Percentiles rank a stretch among this genome's conserved stretches.
phyloP scores from a whole-genome alignment of 1,140 invertebrate genomes.

The Drosophila parvula region DNA sequence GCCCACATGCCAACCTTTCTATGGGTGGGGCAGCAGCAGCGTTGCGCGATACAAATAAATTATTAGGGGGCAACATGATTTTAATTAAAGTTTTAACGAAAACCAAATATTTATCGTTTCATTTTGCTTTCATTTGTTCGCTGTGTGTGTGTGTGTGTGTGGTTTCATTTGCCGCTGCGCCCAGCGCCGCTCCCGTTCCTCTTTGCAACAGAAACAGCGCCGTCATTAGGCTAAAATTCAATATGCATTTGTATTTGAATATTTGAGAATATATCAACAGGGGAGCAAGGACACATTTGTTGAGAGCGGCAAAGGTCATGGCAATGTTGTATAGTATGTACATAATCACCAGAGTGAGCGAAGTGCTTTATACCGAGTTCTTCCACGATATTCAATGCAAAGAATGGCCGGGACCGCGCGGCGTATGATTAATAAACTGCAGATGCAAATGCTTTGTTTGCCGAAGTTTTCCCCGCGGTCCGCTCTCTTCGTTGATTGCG shows the following conservation, averaged over 20 bases:
- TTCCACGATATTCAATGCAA: slow-evolving; percentile 42
- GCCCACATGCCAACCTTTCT: slow-evolving; percentile 1
- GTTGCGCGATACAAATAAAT: slow-evolving; percentile 70
- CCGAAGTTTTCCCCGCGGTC: slow-evolving; percentile 31
- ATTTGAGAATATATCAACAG: slow-evolving; percentile 61
- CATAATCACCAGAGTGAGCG: slow-evolving; percentile 43
- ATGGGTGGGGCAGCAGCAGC: slow-evolving; percentile 17
- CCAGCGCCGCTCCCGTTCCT: background rate
- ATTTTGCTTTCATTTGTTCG: slow-evolving; percentile 77
- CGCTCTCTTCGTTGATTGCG: slow-evolving; percentile 57
- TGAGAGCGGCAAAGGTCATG: slow-evolving; percentile 70
- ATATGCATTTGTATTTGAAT: slow-evolving; percentile 69
- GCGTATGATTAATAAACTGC: slow-evolving; percentile 70
- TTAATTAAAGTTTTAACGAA: slow-evolving; percentile 82
- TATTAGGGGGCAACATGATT: slow-evolving; percentile 76
- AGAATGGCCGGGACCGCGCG: slow-evolving; percentile 29
- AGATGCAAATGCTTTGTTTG: slow-evolving; percentile 36
- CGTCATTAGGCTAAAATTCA: slow-evolving; percentile 69
- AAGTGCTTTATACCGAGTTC: slow-evolving; percentile 18
- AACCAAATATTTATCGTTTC: slow-evolving; percentile 82
- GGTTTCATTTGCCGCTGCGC: slow-evolving; percentile 51
- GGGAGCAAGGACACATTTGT: slow-evolving; percentile 55
- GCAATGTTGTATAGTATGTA: slow-evolving; percentile 46
- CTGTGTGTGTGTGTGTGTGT: slow-evolving; percentile 51
- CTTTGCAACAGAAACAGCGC: slow-evolving; percentile 33